phyloP scores from a whole-genome alignment of 2,797 vertebrate species.

The Sylvia borin region DNA sequence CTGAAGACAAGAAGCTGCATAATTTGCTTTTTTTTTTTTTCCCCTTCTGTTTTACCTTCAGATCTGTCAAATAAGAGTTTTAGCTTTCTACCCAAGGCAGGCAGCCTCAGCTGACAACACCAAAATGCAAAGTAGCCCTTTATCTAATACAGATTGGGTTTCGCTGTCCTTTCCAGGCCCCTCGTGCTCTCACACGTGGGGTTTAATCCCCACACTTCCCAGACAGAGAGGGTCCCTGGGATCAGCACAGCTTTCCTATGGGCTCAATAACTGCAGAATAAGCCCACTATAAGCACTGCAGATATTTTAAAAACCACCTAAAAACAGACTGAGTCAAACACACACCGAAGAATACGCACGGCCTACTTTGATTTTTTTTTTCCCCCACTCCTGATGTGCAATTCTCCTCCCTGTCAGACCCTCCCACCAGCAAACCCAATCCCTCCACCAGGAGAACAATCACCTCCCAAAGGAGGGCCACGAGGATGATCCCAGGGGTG shows the following conservation, averaged over 20 bases:
- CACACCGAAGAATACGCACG: neutral
- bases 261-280: neutral
- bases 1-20: neutral
- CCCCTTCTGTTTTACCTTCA: neutral
- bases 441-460: fast-evolving
- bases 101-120: neutral
- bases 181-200: fast-evolving
- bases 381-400: neutral
- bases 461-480: neutral
- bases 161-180: neutral
- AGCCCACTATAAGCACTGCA: neutral
- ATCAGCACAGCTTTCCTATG: fast-evolving
- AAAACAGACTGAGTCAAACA: neutral
- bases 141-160: neutral
- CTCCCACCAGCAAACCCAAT: neutral
- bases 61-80: neutral
- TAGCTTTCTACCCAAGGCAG: neutral
- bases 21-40: neutral
- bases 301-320: neutral
- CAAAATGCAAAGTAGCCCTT: neutral
- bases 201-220: neutral
- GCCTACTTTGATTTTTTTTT: neutral
- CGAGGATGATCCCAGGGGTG: fast-evolving
- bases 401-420: neutral
- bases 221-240: neutral